Percentiles rank a stretch among this genome's conserved stretches.
Evolutionary conservation across 2,113 vertebrate species (phyloP).

Genomic region (Mustela nigripes): DNA sequence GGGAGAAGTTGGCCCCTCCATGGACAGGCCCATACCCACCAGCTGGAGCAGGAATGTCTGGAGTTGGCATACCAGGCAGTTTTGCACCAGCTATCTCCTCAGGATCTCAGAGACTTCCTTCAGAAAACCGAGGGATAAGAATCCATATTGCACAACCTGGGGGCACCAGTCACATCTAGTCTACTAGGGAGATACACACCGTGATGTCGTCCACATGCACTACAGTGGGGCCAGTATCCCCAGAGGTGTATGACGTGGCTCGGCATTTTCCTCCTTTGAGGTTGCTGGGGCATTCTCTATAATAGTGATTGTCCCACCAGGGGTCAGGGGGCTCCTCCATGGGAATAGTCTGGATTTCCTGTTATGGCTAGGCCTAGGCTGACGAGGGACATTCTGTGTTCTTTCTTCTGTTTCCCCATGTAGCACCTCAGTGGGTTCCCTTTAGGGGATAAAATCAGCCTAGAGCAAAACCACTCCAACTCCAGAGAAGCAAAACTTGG

Average conservation of each 20-base stretch:
- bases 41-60: too few species aligned
- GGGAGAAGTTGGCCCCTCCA: neutral
- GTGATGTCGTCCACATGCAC: rapidly evolving
- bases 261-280: neutral
- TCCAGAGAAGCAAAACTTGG: neutral
- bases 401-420: neutral
- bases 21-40: rapidly evolving
- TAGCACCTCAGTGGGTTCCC: neutral
- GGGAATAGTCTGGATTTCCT: neutral
- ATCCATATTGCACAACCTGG: rapidly evolving
- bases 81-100: neutral
- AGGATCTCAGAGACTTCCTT: neutral
- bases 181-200: too few species aligned
- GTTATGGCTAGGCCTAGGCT: neutral
- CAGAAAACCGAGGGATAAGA: neutral
- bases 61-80: too few species aligned
- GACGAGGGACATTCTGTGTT: rapidly evolving
- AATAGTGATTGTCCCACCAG: neutral
- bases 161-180: rapidly evolving
- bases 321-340: neutral
- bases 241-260: rapidly evolving
- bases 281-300: neutral
- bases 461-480: neutral
- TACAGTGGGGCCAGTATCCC: rapidly evolving
- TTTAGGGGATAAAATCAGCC: neutral